Evolutionary conservation across 2,888 invertebrate genomes (phyloP).

Genomic region (Aspidapion aeneum): DNA sequence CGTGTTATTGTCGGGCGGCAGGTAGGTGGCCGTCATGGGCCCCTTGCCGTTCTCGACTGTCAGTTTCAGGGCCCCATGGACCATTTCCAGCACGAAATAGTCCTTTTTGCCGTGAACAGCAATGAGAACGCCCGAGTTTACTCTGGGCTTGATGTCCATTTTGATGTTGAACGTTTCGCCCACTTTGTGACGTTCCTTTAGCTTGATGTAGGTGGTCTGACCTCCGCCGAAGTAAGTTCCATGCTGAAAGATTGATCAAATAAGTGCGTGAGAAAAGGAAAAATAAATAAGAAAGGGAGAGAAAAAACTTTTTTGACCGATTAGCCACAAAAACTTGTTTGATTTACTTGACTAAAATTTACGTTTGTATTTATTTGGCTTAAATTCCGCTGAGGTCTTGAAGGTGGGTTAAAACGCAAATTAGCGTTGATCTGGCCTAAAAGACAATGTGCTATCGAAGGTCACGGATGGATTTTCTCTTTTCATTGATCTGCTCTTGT

Average conservation of each 20-base stretch:
- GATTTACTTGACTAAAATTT: too few relatives aligned
- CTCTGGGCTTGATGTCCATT: conserved; percentile 84
- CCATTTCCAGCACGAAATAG: conserved; percentile 82
- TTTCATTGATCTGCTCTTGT: too few relatives aligned
- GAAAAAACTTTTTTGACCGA: too few relatives aligned
- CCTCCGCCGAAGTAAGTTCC: conserved; percentile 83
- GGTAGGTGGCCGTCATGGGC: conserved; percentile 70
- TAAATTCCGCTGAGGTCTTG: too few relatives aligned
- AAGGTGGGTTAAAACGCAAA: too few relatives aligned
- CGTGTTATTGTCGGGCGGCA: conserved; percentile 53
- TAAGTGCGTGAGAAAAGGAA: too few relatives aligned
- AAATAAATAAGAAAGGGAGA: too few relatives aligned
- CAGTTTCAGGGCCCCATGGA: conserved; percentile 80
- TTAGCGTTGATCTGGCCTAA: too few relatives aligned
- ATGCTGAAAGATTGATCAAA: conserved; percentile 7
- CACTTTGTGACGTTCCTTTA: conserved; percentile 71
- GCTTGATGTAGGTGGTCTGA: conserved; percentile 66
- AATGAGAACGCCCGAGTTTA: conserved; percentile 78
- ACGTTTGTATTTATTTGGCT: too few relatives aligned
- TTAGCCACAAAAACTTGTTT: too few relatives aligned
- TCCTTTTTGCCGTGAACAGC: conserved; percentile 82
- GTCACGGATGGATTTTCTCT: too few relatives aligned
- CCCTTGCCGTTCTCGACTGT: conserved; percentile 83
- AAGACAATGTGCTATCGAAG: too few relatives aligned
- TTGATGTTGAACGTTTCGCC: conserved; percentile 74